These are phyloP conservation scores for Plebejus argus DNA, from an alignment of 2,888 invertebrate genomes.

Conservation along the genomic window DNA sequence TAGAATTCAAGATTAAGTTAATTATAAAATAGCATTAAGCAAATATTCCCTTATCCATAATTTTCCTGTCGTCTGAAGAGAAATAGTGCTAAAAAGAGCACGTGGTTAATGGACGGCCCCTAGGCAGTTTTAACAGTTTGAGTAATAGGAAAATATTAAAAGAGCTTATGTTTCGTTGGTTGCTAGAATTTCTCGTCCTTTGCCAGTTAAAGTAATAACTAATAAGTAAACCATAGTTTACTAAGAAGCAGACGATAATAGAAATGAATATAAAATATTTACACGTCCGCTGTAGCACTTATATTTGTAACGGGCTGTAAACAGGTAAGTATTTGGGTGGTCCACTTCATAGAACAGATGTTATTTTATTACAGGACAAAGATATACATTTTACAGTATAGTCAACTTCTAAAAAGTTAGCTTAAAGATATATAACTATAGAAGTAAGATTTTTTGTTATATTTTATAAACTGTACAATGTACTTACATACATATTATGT, in stretches of 20 bases:
- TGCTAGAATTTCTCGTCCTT: background rate
- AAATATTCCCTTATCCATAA: too few relatives aligned
- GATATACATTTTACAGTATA: too few relatives aligned
- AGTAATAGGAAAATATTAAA: too few relatives aligned
- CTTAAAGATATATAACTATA: background rate
- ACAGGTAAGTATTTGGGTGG: slow-evolving; percentile 25
- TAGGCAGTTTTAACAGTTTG: too few relatives aligned
- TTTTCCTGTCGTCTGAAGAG: too few relatives aligned
- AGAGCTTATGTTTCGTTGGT: background rate
- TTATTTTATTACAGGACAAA: background rate
- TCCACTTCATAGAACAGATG: slow-evolving; percentile 1
- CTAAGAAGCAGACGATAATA: slow-evolving; percentile 17
- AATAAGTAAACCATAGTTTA: background rate
- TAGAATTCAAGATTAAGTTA: too few relatives aligned
- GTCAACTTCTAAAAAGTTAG: background rate
- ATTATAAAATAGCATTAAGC: too few relatives aligned
- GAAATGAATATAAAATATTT: slow-evolving; percentile 13
- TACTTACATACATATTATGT: background rate
- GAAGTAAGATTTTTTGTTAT: too few relatives aligned
- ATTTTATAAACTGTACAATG: too few relatives aligned
- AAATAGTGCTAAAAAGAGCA: too few relatives aligned
- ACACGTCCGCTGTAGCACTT: slow-evolving; percentile 13
- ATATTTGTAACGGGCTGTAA: background rate
- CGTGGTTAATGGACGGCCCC: too few relatives aligned
- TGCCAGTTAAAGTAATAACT: too few relatives aligned